phyloP scores from a whole-genome alignment of 1,140 invertebrate species.

The Drosophila mojavensis region DNA sequence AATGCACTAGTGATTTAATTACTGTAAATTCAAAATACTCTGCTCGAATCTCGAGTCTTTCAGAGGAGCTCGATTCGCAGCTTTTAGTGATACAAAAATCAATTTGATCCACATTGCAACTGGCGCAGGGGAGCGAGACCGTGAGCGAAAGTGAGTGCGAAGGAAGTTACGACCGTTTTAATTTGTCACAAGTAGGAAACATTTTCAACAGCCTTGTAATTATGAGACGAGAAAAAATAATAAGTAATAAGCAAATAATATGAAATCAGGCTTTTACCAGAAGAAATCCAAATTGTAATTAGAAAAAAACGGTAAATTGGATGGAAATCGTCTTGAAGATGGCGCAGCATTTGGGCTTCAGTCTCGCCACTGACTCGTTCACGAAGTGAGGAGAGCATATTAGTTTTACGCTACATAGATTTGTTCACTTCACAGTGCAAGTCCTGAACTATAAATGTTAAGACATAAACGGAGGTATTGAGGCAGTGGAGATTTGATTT shows the following conservation, averaged over 20 bases:
- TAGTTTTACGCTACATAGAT: no score
- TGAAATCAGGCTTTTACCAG: conserved; percentile 14
- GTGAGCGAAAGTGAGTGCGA: no score
- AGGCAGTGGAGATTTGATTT: no score
- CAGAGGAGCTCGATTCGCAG: no score
- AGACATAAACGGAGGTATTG: no score
- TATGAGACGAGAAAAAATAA: conserved; percentile 9
- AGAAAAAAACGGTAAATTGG: not conserved
- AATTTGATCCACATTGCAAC: not conserved
- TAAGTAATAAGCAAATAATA: conserved; percentile 34
- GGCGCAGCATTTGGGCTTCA: not conserved
- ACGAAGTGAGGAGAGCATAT: no score
- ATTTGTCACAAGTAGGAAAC: conserved; percentile 39
- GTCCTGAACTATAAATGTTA: no score
- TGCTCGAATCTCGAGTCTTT: no score
- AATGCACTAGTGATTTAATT: no score
- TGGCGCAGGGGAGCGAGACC: not conserved
- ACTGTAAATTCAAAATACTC: not conserved
- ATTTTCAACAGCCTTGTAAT: conserved; percentile 54
- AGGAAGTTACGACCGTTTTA: conserved; percentile 27
- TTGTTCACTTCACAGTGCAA: no score
- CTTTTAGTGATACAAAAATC: no score
- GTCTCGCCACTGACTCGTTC: not conserved
- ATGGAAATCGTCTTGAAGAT: not conserved
- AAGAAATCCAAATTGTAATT: conserved; percentile 9